Evolutionary conservation across 2,113 vertebrate species (phyloP).

Genomic region (Spea bombifrons): DNA sequence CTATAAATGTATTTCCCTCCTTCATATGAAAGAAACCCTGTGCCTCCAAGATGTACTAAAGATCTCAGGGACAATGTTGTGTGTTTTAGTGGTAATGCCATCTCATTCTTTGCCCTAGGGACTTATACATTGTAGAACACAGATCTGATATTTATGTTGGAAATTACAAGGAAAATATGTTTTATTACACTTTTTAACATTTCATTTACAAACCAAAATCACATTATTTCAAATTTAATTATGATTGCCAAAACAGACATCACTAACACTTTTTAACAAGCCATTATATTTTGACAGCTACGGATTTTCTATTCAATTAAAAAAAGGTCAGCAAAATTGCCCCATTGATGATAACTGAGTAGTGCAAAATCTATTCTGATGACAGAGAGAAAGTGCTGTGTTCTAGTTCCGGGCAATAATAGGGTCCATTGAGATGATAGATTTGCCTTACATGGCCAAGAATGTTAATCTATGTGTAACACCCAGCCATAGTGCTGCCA

Average conservation of each 20-base stretch:
- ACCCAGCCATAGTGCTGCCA: constrained; percentile 43
- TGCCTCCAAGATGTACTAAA: too few relatives aligned
- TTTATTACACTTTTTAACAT: constrained; percentile 43
- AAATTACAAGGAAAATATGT: constrained; percentile 31
- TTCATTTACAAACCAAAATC: constrained; percentile 36
- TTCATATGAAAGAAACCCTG: too few relatives aligned
- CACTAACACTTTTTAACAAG: constrained; percentile 40
- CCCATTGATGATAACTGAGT: constrained; percentile 50
- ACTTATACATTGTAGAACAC: too few relatives aligned
- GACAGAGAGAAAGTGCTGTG: constrained; percentile 40
- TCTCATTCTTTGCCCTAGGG: too few relatives aligned
- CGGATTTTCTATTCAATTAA: constrained; percentile 53
- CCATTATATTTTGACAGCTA: constrained; percentile 50
- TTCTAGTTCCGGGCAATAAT: constrained; percentile 50
- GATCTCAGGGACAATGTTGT: too few relatives aligned
- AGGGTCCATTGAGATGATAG: constrained; percentile 50
- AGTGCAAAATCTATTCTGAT: constrained; percentile 52
- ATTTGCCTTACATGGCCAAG: constrained; percentile 50
- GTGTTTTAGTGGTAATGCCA: too few relatives aligned
- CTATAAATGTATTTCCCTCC: too few relatives aligned
- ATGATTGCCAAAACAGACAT: constrained; percentile 49
- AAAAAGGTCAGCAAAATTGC: constrained; percentile 52
- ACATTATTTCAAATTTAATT: constrained; percentile 50
- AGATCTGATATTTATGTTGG: constrained; percentile 12
- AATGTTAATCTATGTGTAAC: constrained; percentile 42